A percentile compares a stretch with the other conserved stretches of the same genome.
These are phyloP conservation scores for Eleutherodactylus coqui DNA, from an alignment of 2,797 vertebrate genomes.

Conservation along the genomic window DNA sequence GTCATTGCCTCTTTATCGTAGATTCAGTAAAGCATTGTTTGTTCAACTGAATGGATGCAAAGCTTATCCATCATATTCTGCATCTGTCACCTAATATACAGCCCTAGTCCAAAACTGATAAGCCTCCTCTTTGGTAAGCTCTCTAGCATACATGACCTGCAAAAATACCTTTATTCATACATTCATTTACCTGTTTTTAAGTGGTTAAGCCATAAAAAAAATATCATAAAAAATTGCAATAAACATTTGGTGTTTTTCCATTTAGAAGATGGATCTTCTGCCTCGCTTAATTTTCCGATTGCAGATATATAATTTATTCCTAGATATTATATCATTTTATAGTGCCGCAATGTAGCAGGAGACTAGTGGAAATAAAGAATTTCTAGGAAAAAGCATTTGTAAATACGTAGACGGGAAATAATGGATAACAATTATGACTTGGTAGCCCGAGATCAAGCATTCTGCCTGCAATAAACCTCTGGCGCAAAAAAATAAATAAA, in stretches of 20 bases:
- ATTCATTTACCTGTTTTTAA: not conserved
- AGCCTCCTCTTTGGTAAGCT: not conserved
- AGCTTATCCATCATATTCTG: too few relatives aligned
- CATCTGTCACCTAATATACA: too few relatives aligned
- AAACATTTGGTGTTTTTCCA: not conserved
- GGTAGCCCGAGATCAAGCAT: conserved; percentile 48
- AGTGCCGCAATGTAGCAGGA: conserved; percentile 40
- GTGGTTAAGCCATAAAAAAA: not conserved
- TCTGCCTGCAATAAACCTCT: conserved; percentile 31
- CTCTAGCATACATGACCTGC: not conserved
- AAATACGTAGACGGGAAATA: conserved; percentile 50
- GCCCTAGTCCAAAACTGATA: too few relatives aligned
- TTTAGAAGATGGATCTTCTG: conserved; percentile 26
- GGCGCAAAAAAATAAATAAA: conserved; percentile 20
- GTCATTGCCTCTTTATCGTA: too few relatives aligned
- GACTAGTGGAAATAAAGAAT: conserved; percentile 20
- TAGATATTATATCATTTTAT: conserved; percentile 27
- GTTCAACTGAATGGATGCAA: too few relatives aligned
- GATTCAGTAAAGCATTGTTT: too few relatives aligned
- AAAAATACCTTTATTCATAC: not conserved
- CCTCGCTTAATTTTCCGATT: conserved; percentile 20
- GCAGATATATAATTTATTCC: conserved; percentile 37
- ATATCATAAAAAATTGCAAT: not conserved
- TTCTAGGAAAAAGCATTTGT: conserved; percentile 32
- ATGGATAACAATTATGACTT: conserved; percentile 49